phyloP scores from a whole-genome alignment of 2,113 vertebrate genomes.

The Circaetus gallicus region DNA sequence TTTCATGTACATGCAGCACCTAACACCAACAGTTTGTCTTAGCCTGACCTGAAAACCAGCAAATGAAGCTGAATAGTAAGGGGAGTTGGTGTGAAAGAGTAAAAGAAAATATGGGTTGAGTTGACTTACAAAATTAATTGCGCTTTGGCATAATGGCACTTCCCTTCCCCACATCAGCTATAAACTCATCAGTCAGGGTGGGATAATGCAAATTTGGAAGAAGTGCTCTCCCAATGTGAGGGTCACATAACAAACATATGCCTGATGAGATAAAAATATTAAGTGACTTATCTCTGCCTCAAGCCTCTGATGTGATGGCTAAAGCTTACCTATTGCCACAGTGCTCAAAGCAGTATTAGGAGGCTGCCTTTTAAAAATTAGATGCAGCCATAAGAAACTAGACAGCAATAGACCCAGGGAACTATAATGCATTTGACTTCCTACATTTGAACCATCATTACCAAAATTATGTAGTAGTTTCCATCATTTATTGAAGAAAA shows the following conservation, averaged over 20 bases:
- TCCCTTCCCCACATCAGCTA: neutral
- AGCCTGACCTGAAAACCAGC: neutral
- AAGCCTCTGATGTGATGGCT: neutral
- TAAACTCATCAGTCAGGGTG: neutral
- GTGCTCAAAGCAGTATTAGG: neutral
- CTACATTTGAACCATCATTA: neutral
- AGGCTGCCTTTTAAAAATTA: neutral
- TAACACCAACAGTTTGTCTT: neutral
- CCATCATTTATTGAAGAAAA: neutral
- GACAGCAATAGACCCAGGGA: neutral
- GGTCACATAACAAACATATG: neutral
- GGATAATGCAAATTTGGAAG: neutral
- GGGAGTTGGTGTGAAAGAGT: neutral
- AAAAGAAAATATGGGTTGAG: neutral
- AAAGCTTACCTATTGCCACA: neutral
- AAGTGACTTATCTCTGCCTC: neutral
- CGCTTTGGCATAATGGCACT: neutral
- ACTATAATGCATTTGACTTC: neutral
- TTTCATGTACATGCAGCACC: neutral
- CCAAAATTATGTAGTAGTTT: neutral
- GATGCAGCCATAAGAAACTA: neutral
- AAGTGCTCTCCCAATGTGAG: neutral
- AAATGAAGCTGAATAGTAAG: neutral
- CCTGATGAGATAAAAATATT: neutral
- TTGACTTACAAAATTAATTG: neutral